Base-by-base conservation (phyloP, 1,140 invertebrate genomes). In the Diorhabda elongata region DNA sequence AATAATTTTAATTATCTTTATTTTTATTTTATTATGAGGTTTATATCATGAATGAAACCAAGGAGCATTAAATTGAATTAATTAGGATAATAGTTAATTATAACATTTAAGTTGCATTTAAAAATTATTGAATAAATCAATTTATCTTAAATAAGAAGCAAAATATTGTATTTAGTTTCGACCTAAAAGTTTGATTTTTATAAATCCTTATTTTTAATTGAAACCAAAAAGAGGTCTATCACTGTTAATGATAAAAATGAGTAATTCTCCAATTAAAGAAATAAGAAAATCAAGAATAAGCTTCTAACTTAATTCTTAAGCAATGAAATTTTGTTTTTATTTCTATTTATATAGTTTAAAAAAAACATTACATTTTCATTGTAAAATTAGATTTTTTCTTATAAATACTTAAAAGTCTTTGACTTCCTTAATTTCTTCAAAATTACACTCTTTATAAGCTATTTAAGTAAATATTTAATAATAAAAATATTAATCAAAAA, bases 21-120 rank as follows among this genome's bases (percentile, higher is more conserved):
- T 86, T 74, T 11, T 83, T 70, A 83, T 87, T 80, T 77, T 87
- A 81, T 73, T 86, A 74, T 71, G 84, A 70, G 85, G 87, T 5
- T 58, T 88, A 70, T 84, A 83, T 63, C 81, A 85, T 81, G 87
- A 88, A 85, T 88, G 85, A 87, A 83, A 84, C 71, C 83, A 87
- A 84, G 86, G 85, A 66, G 83, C 85, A 76, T 71, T 87, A 80
- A 83, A 86, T 71, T 87, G 85, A 86, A 80, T 78, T 65, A 80
- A 81, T 73, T 83, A 84, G 83, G 82, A 83, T 83, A 82, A 81
- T 86, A 87, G 83, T 87, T 87, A 84, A 82, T 67, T 77, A 86
- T 85, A 87, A 87, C 82, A 86, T 85, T 85, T 86, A 80, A 85
- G 82, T 87, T 87, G 84, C 85, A 86, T 77, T 84, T 79, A 85